These are phyloP conservation scores for Caloenas nicobarica DNA, from an alignment of 2,113 vertebrate genomes.

Conservation along the genomic window DNA sequence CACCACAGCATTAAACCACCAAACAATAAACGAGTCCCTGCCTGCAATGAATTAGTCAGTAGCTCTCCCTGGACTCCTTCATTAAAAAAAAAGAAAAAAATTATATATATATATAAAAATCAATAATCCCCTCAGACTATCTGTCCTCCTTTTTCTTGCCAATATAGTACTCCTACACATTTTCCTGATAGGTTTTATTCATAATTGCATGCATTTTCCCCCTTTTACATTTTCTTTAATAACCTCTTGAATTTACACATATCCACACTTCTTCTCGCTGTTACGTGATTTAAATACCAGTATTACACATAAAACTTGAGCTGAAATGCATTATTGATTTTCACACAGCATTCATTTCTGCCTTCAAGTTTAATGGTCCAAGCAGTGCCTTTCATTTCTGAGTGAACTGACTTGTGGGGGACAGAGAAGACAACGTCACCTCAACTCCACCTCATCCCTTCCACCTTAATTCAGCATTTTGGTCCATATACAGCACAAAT, in stretches of 20 bases:
- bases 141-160: neutral
- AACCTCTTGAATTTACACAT: neutral
- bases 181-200: neutral
- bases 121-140: neutral
- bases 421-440: neutral
- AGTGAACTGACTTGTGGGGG: neutral
- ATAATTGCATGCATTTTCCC: neutral
- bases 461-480: neutral
- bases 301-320: neutral
- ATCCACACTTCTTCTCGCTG: neutral
- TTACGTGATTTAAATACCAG: neutral
- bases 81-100: neutral
- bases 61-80: neutral
- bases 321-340: neutral
- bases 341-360: neutral
- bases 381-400: neutral
- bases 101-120: too few species aligned
- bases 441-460: neutral
- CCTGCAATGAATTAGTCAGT: neutral
- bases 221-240: neutral
- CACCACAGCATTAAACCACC: neutral
- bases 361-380: neutral
- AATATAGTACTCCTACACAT: neutral
- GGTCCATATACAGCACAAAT: neutral
- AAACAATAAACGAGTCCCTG: neutral